Conservation (phyloP, 2,888 invertebrate species). For the Ctena decussata region DNA sequence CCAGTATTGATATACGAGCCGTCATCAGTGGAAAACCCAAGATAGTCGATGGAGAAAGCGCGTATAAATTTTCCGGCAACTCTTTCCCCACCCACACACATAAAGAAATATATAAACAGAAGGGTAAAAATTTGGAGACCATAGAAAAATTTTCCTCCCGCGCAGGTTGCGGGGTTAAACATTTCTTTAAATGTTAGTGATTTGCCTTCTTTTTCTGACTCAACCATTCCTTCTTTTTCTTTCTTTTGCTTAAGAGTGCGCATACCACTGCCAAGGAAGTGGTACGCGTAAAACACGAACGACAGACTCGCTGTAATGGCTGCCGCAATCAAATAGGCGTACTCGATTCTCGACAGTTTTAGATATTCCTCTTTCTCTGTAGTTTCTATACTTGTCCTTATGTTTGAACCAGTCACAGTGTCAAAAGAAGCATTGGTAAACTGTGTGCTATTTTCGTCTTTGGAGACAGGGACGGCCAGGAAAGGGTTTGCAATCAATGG, state of each 20-base stretch:
- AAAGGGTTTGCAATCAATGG: conserved; percentile 77
- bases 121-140: conserved; percentile 65
- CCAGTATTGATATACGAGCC: conserved; percentile 73
- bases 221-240: neutral
- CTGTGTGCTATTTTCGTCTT: neutral
- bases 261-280: neutral
- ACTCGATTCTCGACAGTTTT: conserved; percentile 69
- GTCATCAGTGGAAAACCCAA: conserved; percentile 66
- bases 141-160: conserved; percentile 65
- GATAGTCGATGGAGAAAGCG: conserved; percentile 75
- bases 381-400: neutral
- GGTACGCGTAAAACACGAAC: conserved; percentile 65
- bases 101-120: conserved; percentile 72
- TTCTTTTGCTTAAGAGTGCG: neutral
- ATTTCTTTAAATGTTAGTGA: conserved; percentile 47
- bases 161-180: conserved; percentile 69
- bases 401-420: neutral
- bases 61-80: conserved; percentile 76
- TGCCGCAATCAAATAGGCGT: conserved; percentile 68
- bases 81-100: conserved; percentile 75
- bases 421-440: neutral
- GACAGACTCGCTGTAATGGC: conserved; percentile 58
- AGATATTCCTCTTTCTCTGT: conserved; percentile 26
- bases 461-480: conserved; percentile 55
- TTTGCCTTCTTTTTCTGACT: neutral